A percentile compares a stretch with the other conserved stretches of the same genome.
Evolutionary conservation across 2,113 vertebrate species (phyloP).

Genomic region (Puntigrus tetrazona): DNA sequence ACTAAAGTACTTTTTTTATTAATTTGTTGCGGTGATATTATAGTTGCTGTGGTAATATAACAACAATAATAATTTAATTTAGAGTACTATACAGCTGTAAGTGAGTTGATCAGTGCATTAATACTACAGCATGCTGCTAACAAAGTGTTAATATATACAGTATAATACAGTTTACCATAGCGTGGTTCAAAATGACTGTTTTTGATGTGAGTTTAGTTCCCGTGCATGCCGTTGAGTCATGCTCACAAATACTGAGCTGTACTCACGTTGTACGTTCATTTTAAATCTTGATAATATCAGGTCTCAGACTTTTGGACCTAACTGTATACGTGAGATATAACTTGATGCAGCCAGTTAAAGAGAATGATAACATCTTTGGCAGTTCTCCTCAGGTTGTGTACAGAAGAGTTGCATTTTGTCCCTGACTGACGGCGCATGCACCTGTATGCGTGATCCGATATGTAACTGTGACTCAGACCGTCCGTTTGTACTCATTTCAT

Average conservation of each 20-base stretch:
- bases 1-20: too few species aligned
- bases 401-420: slow-evolving; percentile 32
- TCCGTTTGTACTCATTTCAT: neutral
- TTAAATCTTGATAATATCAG: neutral
- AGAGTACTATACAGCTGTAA: too few species aligned
- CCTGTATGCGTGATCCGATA: neutral
- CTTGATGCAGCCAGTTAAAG: neutral
- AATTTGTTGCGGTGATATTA: too few species aligned
- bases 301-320: slow-evolving; percentile 12
- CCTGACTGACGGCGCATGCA: neutral
- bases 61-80: too few species aligned
- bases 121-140: too few species aligned
- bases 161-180: too few species aligned
- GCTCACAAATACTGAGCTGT: neutral
- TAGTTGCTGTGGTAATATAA: too few species aligned
- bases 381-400: neutral
- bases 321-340: slow-evolving; percentile 25
- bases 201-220: too few species aligned
- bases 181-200: too few species aligned
- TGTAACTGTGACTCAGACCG: neutral
- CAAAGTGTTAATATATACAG: too few species aligned
- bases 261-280: neutral
- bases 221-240: neutral
- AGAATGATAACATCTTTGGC: slow-evolving; percentile 9
- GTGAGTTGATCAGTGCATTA: too few species aligned